phyloP scores from a whole-genome alignment of 2,797 vertebrate genomes.

The Synaphobranchus kaupii region DNA sequence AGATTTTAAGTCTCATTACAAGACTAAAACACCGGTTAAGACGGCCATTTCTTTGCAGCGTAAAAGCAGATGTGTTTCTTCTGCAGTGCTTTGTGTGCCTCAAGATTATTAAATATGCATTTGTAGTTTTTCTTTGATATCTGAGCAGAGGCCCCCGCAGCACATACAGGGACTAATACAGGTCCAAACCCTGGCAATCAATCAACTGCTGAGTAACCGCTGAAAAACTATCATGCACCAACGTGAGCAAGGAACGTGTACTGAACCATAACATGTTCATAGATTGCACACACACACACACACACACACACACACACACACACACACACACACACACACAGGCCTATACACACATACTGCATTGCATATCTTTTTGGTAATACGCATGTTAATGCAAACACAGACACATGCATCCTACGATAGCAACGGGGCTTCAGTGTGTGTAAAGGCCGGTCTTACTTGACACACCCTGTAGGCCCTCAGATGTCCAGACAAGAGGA shows the following conservation, averaged over 20 bases:
- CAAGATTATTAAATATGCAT: not conserved
- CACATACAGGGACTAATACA: not conserved
- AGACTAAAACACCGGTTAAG: not conserved
- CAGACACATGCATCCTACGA: too few species aligned
- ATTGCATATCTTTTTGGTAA: not conserved
- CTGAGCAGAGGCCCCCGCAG: not conserved
- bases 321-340: not conserved
- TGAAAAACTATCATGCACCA: not conserved
- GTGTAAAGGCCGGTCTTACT: not conserved
- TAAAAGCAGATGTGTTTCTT: not conserved
- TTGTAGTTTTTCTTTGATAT: not conserved
- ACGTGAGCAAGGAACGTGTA: not conserved
- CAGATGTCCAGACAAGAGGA: not conserved
- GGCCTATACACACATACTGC: not conserved
- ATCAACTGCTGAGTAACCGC: not conserved
- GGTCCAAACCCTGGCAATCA: not conserved
- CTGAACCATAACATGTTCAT: not conserved
- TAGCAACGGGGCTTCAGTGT: not conserved
- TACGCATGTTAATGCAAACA: not conserved
- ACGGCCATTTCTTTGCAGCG: too few species aligned
- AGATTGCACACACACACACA: not conserved
- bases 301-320: not conserved
- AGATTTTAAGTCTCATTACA: too few species aligned
- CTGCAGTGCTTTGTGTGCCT: not conserved
- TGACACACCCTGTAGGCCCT: not conserved